phyloP scores from a whole-genome alignment of 1,140 invertebrate genomes.

The Sinella curviseta region DNA sequence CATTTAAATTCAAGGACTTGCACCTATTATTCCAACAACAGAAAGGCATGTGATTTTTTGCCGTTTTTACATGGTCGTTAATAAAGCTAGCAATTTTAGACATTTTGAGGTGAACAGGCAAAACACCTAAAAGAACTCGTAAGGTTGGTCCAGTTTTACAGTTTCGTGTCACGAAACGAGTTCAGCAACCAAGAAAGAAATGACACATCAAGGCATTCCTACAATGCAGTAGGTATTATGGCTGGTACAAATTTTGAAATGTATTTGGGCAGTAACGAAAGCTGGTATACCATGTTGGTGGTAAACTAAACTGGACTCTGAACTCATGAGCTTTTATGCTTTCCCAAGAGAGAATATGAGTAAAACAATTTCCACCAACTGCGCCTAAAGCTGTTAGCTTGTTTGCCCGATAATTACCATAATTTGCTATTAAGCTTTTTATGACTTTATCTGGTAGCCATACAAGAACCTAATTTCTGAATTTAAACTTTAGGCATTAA shows the following conservation, averaged over 20 bases:
- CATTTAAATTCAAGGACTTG: not conserved
- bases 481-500: not conserved
- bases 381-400: not conserved
- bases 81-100: too few species aligned
- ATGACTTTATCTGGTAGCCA: not conserved
- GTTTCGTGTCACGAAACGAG: not conserved
- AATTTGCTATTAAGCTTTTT: conserved; percentile 15
- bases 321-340: too few species aligned
- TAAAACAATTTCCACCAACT: not conserved
- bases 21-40: too few species aligned
- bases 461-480: not conserved
- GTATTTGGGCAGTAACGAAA: not conserved
- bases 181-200: not conserved
- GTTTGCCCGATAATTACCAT: conserved; percentile 17
- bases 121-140: not conserved
- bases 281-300: not conserved
- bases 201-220: not conserved
- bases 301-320: not conserved
- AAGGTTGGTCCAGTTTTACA: conserved; percentile 2
- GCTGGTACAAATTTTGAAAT: not conserved
- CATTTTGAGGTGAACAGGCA: not conserved
- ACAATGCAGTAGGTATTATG: not conserved
- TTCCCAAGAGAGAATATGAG: too few species aligned
- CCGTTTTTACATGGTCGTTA: too few species aligned
- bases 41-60: too few species aligned